Conservation (phyloP, 2,797 vertebrate species). For the Sus cebifrons region DNA sequence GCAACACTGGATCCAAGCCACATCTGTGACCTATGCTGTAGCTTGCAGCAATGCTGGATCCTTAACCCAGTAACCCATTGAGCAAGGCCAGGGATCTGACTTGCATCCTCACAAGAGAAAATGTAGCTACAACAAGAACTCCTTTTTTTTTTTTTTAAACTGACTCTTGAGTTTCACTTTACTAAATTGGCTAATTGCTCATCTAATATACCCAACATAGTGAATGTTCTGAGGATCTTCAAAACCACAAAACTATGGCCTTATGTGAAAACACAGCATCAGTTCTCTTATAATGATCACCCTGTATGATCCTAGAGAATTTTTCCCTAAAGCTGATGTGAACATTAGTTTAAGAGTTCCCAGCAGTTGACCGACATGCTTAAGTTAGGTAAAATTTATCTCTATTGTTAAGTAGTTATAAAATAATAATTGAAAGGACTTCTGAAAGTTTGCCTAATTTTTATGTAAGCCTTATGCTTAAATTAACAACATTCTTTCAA, state of each 20-base stretch:
- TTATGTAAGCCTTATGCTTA: conserved; percentile 56
- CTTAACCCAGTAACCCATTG: no score
- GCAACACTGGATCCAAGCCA: no score
- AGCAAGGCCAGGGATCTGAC: no score
- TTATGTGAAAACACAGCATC: conserved; percentile 40
- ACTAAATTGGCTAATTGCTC: conserved; percentile 39
- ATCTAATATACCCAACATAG: conserved; percentile 26
- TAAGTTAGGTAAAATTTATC: conserved; percentile 63
- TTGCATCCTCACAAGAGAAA: no score
- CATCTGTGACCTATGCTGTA: no score
- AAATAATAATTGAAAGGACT: conserved; percentile 73
- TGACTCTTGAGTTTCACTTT: conserved; percentile 36
- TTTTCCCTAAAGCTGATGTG: conserved; percentile 59
- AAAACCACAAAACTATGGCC: conserved; percentile 51
- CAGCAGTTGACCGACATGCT: conserved; percentile 52
- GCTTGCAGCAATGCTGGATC: no score
- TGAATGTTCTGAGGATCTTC: conserved; percentile 62
- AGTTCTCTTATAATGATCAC: conserved; percentile 35
- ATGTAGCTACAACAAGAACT: no score
- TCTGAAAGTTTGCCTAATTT: conserved; percentile 66
- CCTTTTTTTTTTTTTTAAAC: neutral
- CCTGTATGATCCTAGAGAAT: conserved; percentile 44
- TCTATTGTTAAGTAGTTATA: conserved; percentile 50
- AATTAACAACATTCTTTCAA: conserved; percentile 71
- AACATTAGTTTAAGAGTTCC: conserved; percentile 56